Evolutionary conservation across 2,888 invertebrate species (phyloP).

Genomic region (Temnothorax ravouxi): DNA sequence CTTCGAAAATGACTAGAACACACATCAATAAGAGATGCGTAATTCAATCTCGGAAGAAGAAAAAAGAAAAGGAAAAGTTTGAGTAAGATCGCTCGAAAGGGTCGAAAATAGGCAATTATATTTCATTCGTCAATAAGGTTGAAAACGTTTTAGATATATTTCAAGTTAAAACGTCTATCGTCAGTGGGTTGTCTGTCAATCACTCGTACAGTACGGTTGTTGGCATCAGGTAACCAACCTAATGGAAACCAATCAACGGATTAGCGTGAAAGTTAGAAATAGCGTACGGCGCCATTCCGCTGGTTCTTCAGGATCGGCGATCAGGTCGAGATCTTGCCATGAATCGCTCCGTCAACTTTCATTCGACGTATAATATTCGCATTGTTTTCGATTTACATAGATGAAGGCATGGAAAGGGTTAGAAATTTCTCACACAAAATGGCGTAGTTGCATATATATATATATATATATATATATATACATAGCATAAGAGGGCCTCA

Average conservation of each 20-base stretch:
- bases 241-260: conserved; percentile 80
- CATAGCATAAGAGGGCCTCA: too few relatives aligned
- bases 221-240: conserved; percentile 77
- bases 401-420: conserved; percentile 63
- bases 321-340: not conserved
- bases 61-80: conserved; percentile 45
- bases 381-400: conserved; percentile 43
- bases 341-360: conserved; percentile 33
- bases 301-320: not conserved
- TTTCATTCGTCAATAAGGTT: conserved; percentile 56
- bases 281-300: conserved; percentile 22
- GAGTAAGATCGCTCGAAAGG: conserved; percentile 53
- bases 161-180: conserved; percentile 62
- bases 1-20: conserved; percentile 34
- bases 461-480: too few relatives aligned
- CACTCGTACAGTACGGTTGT: conserved; percentile 71
- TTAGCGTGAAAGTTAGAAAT: conserved; percentile 64
- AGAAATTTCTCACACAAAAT: too few relatives aligned
- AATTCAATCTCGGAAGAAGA: not conserved
- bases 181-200: conserved; percentile 68
- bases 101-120: conserved; percentile 71
- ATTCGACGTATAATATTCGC: not conserved
- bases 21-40: conserved; percentile 57
- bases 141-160: conserved; percentile 67
- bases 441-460: too few relatives aligned